Conservation (phyloP, 2,113 vertebrate genomes). For the Psilopsiagon aymara region DNA sequence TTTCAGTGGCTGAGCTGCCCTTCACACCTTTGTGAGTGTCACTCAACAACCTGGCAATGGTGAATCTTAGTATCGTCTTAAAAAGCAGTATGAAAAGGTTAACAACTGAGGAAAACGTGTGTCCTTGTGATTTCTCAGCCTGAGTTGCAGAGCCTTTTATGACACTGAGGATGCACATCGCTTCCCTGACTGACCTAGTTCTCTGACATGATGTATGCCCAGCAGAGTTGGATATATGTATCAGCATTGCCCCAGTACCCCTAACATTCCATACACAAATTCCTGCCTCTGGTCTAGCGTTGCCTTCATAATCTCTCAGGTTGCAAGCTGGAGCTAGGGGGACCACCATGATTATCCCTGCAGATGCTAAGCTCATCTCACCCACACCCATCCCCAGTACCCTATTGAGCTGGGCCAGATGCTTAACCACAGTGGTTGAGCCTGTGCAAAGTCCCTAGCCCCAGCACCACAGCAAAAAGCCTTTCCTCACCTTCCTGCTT, state of each 20-base stretch:
- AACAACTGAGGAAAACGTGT: background rate
- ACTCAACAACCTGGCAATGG: background rate
- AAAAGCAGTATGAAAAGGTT: background rate
- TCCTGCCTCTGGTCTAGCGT: background rate
- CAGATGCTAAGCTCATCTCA: background rate
- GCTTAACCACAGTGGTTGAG: background rate
- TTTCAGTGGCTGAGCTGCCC: background rate
- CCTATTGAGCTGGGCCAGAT: background rate
- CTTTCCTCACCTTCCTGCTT: background rate
- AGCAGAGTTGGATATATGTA: background rate
- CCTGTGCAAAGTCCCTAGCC: background rate
- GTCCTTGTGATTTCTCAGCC: background rate
- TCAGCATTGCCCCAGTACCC: background rate
- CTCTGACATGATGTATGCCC: background rate
- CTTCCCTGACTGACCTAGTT: background rate
- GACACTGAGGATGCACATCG: background rate
- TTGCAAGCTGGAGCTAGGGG: background rate
- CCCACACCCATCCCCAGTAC: rapidly evolving
- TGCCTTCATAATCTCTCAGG: background rate
- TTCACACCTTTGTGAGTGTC: background rate
- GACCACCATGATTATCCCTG: background rate
- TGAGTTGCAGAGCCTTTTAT: background rate
- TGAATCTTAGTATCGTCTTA: background rate
- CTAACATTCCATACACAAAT: background rate
- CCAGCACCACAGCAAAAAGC: background rate